Evolutionary conservation across 2,797 vertebrate genomes (phyloP).

Genomic region (Tiaroga cobitis): DNA sequence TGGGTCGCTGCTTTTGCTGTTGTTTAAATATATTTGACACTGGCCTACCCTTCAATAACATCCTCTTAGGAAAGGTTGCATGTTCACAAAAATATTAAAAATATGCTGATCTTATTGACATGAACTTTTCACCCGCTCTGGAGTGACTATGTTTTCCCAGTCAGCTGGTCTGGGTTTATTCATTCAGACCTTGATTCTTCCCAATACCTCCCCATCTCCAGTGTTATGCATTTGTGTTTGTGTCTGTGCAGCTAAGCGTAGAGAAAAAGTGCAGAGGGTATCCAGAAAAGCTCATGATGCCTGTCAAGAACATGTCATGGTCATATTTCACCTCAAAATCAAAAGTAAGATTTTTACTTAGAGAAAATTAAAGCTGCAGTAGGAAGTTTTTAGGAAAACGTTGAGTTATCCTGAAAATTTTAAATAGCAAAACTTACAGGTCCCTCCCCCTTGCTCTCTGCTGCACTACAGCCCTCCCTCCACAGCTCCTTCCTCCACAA

Average conservation of each 20-base stretch:
- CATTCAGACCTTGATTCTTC: conserved; percentile 15
- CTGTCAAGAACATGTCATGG: not conserved
- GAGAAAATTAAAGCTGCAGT: not conserved
- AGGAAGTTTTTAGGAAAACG: too few relatives aligned
- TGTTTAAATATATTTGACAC: not conserved
- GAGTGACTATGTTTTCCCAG: not conserved
- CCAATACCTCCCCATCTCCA: conserved; percentile 11
- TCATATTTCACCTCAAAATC: not conserved
- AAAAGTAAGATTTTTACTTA: not conserved
- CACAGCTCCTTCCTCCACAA: too few relatives aligned
- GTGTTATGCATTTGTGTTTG: conserved; percentile 14
- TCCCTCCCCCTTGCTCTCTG: too few relatives aligned
- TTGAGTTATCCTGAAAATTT: too few relatives aligned
- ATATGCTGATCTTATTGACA: not conserved
- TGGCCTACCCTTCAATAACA: not conserved
- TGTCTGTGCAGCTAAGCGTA: not conserved
- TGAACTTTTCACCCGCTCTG: conserved; percentile 44
- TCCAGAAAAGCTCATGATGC: not conserved
- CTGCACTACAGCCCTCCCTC: too few relatives aligned
- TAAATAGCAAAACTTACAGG: too few relatives aligned
- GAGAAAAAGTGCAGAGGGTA: not conserved
- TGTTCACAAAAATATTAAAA: not conserved
- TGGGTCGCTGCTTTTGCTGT: not conserved
- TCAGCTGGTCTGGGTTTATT: conserved; percentile 25
- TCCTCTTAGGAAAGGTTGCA: not conserved